These are phyloP conservation scores for Peromyscus leucopus DNA, from an alignment of 2,113 vertebrate genomes.

Conservation along the genomic window DNA sequence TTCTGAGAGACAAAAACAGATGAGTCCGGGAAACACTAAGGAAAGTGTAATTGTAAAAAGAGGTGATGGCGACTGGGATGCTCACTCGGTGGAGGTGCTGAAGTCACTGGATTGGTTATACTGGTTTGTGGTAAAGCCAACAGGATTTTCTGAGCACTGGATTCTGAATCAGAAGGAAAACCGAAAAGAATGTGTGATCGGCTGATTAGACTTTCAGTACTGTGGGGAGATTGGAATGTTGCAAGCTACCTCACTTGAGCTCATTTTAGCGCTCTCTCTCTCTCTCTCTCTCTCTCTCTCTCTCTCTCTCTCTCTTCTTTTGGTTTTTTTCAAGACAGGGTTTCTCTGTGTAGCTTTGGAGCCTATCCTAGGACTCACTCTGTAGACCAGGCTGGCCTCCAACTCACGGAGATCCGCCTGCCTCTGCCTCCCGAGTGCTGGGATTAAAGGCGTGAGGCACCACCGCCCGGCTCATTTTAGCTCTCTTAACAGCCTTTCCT, in stretches of 20 bases:
- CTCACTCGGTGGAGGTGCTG: background rate
- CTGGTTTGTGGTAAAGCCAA: background rate
- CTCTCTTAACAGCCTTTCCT: background rate
- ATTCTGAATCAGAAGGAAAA: background rate
- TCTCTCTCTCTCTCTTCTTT: no score
- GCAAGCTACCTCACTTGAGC: background rate
- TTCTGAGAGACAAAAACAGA: background rate
- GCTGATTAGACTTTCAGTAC: background rate
- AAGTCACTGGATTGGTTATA: background rate
- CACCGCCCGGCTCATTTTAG: background rate
- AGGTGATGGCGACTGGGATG: background rate
- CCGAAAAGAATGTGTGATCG: background rate
- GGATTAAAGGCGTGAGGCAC: no score
- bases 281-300: no score
- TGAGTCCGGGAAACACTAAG: background rate
- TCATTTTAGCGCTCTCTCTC: background rate
- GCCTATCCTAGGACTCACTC: no score
- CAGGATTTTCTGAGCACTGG: background rate
- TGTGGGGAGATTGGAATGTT: background rate
- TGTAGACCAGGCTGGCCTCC: no score
- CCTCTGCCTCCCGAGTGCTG: no score
- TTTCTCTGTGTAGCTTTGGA: no score
- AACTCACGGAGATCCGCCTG: no score
- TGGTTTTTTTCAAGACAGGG: no score
- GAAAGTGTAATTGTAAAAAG: background rate